These are phyloP conservation scores for Diabrotica balteata DNA, from an alignment of 2,888 invertebrate species.

Conservation along the genomic window DNA sequence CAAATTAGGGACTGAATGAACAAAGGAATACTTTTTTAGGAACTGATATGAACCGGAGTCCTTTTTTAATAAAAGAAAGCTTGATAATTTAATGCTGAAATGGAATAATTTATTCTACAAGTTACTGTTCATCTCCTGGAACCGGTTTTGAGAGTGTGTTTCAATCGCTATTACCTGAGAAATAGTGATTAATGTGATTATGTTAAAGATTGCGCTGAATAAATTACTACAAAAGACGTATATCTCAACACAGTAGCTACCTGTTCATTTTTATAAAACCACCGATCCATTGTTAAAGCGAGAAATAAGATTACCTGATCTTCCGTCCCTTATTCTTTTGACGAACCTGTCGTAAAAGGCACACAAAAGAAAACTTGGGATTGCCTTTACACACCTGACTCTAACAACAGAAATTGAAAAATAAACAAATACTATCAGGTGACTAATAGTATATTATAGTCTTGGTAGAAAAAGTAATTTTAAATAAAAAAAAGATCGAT, in stretches of 20 bases:
- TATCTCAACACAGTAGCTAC: background rate
- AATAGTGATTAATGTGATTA: constrained; percentile 9
- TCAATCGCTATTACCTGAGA: constrained; percentile 16
- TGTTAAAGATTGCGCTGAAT: constrained; percentile 9
- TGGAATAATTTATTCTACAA: constrained; percentile 16
- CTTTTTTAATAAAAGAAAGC: constrained; percentile 18
- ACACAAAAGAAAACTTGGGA: constrained; percentile 2
- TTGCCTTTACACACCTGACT: background rate
- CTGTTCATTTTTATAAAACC: background rate
- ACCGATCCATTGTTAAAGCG: background rate
- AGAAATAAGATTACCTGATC: no score
- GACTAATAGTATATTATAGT: background rate
- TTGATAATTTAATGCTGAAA: constrained; percentile 22
- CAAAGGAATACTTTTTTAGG: constrained; percentile 17
- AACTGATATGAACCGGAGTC: constrained; percentile 12
- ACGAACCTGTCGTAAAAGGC: no score
- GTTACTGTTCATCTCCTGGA: constrained; percentile 15
- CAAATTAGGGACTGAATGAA: constrained; percentile 18
- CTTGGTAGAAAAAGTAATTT: background rate
- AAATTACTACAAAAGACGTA: background rate
- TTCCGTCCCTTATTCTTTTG: no score
- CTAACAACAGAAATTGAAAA: background rate
- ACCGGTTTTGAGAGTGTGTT: constrained; percentile 22
- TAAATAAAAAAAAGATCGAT: no score
- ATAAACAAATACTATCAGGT: background rate